Base-by-base conservation (phyloP, 2,113 vertebrate genomes). In the Castor canadensis region DNA sequence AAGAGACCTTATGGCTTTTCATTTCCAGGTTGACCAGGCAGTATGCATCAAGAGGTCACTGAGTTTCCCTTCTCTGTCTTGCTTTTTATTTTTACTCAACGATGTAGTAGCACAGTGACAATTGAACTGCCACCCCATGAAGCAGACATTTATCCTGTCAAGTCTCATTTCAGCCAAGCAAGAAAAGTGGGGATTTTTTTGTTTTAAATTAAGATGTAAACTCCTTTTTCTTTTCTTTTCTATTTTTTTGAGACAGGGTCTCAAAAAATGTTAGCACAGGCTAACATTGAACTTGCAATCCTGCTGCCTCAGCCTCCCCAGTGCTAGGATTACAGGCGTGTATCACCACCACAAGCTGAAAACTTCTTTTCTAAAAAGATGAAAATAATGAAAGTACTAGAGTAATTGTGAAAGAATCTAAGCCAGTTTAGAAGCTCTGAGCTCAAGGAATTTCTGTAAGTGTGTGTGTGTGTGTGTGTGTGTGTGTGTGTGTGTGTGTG, bases 71-170 rank as follows among this genome's bases (percentile, higher is more conserved):
- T 83, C 17, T 94, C 80, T 83, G 9, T 71, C 43, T 45, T 83
- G 32, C 30, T 67, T 79, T 69, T 82, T 87, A 95, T 71, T 94
- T 97, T 94, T 86, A 79, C 40, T 85, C 87, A 79, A 77, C 91
- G 64, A 91, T 82, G 30, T 64, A 62, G 45, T 92, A 60, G 75
- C 62, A 87, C 28, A 80, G 56, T 64, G 92, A 93, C 98, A 97
- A 92, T 94, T 92, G 71, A 73, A 87, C 76, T 93, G 83, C 52
- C 32, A 98, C 83, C 62, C 77, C 80, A 75, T 88, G 38, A 82
- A 95, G 4, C 3, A 92, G 92, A 45, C 94, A 82, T 89, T 43
- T 91, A 64, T 81, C 26, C 17, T 88, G 9, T 54, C 81, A 2
- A 87, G 52, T 58, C 47, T 87, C 64, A 93, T 93, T 93, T 85